phyloP scores from a whole-genome alignment of 2,113 vertebrate genomes.

The Hippocampus zosterae region DNA sequence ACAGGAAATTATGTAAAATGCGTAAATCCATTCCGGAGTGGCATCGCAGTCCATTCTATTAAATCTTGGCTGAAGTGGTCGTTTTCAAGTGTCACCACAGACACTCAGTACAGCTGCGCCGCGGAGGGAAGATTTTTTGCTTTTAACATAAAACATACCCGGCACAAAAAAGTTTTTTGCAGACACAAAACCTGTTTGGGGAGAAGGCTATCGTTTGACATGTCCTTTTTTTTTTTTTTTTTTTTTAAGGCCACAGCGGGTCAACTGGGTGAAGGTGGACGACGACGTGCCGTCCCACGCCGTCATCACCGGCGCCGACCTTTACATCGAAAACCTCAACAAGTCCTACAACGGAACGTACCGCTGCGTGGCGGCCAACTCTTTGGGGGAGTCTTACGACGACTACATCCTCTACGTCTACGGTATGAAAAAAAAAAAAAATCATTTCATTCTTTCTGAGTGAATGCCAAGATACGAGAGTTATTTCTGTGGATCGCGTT shows the following conservation, averaged over 20 bases:
- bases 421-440: constrained; percentile 81
- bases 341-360: constrained; percentile 99
- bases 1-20: background rate
- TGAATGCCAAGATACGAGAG: background rate
- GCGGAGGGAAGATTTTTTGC: too few species aligned
- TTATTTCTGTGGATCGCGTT: background rate
- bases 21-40: background rate
- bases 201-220: background rate
- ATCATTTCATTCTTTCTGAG: background rate
- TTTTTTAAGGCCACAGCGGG: constrained; percentile 82
- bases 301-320: constrained; percentile 84
- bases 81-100: background rate
- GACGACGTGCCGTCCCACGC: constrained; percentile 94
- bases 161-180: background rate
- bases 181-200: background rate
- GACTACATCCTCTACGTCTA: constrained; percentile 98
- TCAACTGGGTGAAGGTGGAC: constrained; percentile 93
- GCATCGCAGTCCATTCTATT: background rate
- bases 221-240: background rate
- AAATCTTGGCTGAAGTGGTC: background rate
- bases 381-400: constrained; percentile 86
- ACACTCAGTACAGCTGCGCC: background rate
- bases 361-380: constrained; percentile 91
- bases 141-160: too few species aligned
- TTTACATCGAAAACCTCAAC: constrained; percentile 96